These are phyloP conservation scores for Eupithecia subumbrata DNA, from an alignment of 2,888 invertebrate species.

Conservation along the genomic window DNA sequence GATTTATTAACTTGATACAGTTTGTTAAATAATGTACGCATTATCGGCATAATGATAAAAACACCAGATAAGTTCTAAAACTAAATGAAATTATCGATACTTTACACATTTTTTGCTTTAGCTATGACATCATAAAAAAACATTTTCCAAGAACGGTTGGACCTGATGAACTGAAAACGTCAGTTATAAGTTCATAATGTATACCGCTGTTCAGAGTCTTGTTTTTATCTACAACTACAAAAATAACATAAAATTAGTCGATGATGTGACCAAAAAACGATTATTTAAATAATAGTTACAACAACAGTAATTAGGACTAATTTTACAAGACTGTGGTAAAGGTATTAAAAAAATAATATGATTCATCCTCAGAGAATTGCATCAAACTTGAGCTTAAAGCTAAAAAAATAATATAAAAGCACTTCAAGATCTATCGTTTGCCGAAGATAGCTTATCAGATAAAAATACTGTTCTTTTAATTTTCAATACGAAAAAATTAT, in stretches of 20 bases:
- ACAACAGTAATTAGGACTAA: no score
- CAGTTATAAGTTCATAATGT: neutral
- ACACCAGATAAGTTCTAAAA: neutral
- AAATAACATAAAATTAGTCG: neutral
- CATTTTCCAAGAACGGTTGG: neutral
- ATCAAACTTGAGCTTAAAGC: neutral
- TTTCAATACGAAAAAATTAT: neutral
- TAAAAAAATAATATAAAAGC: neutral
- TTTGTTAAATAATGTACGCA: neutral
- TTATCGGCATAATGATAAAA: conserved; percentile 4
- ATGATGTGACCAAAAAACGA: neutral
- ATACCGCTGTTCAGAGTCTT: neutral
- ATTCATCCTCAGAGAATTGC: neutral
- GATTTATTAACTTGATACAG: conserved; percentile 29
- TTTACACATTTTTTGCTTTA: neutral
- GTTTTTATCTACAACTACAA: neutral
- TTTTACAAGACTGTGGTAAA: neutral
- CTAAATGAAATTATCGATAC: neutral
- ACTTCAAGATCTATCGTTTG: neutral
- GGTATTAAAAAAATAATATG: neutral
- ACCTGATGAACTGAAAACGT: neutral
- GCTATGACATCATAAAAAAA: neutral
- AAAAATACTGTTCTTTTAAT: neutral
- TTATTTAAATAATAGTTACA: neutral
- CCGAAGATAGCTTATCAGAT: neutral